Evolutionary conservation across 2,113 vertebrate species (phyloP).

Genomic region (Nothocercus nigrocapillus): DNA sequence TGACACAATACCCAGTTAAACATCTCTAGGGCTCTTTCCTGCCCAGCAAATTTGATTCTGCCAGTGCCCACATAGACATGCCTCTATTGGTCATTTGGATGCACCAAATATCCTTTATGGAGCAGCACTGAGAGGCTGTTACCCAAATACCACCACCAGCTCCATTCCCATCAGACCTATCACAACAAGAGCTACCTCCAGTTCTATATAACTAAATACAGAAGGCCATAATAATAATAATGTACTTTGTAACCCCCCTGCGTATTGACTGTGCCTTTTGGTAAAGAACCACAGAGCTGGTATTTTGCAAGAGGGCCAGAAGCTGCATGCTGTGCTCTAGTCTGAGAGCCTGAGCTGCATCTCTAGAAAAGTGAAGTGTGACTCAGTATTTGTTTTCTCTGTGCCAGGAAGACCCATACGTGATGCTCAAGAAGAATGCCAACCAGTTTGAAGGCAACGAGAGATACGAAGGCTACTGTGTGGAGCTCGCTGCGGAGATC

Average conservation of each 20-base stretch:
- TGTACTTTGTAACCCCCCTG: not conserved
- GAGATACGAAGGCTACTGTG: slow-evolving; percentile 96
- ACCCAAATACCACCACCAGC: not conserved
- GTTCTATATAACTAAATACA: not conserved
- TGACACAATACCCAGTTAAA: not conserved
- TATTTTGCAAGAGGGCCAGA: not conserved
- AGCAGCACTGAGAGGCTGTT: not conserved
- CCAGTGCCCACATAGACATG: not conserved
- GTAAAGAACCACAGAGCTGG: not conserved
- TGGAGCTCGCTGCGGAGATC: slow-evolving; percentile 96
- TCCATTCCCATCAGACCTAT: not conserved
- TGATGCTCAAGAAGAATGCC: slow-evolving; percentile 98
- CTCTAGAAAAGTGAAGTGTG: fast-evolving
- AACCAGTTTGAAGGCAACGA: slow-evolving; percentile 93
- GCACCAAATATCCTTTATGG: not conserved
- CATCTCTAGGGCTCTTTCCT: not conserved
- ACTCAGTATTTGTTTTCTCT: not conserved
- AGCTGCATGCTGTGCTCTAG: not conserved
- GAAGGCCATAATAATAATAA: not conserved
- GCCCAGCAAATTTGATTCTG: not conserved
- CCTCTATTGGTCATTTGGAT: not conserved
- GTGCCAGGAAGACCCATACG: slow-evolving; percentile 93
- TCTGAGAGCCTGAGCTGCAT: not conserved
- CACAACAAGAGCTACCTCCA: not conserved
- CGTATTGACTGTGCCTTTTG: not conserved